Evolutionary conservation across 2,888 invertebrate species (phyloP).

Genomic region (Hirtodrosophila histrioides): DNA sequence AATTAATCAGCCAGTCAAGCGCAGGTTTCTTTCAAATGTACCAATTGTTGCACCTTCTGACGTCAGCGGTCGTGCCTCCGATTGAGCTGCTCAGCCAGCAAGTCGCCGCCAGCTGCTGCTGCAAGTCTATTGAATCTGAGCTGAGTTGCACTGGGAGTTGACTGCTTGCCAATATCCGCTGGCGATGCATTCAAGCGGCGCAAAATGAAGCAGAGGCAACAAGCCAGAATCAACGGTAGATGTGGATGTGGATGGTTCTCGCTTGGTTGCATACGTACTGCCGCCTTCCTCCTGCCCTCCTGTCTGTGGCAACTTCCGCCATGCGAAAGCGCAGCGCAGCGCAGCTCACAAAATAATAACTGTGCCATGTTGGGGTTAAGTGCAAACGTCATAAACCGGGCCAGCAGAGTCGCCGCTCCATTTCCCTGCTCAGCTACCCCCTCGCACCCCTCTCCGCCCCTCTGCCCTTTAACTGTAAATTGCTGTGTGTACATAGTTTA

Average conservation of each 20-base stretch:
- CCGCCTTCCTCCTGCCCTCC: background rate
- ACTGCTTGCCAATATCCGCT: conserved; percentile 66
- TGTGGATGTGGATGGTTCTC: conserved; percentile 41
- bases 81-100: conserved; percentile 16
- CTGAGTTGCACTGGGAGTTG: conserved; percentile 40
- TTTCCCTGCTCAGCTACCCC: conserved; percentile 34
- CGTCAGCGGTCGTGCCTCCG: conserved; percentile 21
- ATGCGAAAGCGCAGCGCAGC: conserved; percentile 43
- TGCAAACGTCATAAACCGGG: conserved; percentile 74
- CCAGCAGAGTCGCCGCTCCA: conserved; percentile 50
- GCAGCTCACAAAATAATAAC: conserved; percentile 55
- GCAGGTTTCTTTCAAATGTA: conserved; percentile 3
- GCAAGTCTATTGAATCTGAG: conserved; percentile 2
- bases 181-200: conserved; percentile 70
- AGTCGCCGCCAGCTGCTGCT: conserved; percentile 22
- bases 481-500: conserved; percentile 48
- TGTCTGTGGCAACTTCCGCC: conserved; percentile 37
- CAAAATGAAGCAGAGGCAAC: conserved; percentile 42
- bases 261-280: conserved; percentile 45
- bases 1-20: no score
- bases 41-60: conserved; percentile 29
- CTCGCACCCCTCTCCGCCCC: conserved; percentile 1
- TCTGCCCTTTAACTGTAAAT: conserved; percentile 64
- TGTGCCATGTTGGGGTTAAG: conserved; percentile 76
- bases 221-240: conserved; percentile 36